Percentiles rank a stretch among this genome's conserved stretches.
These are phyloP conservation scores for Phocides pigmalion DNA, from an alignment of 1,140 invertebrate genomes.

Conservation along the genomic window DNA sequence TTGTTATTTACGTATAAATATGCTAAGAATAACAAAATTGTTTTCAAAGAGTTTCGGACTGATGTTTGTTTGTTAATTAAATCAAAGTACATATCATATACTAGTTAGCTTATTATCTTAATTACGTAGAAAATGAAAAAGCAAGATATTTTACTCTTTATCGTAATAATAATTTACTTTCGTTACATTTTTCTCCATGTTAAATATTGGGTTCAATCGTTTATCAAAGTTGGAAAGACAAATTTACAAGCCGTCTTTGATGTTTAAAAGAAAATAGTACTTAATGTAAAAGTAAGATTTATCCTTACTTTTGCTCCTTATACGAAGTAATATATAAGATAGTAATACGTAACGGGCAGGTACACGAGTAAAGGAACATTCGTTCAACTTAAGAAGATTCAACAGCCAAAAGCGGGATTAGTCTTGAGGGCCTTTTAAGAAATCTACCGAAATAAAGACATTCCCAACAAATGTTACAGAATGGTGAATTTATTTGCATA, in stretches of 20 bases:
- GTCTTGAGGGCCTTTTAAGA: constrained; percentile 72
- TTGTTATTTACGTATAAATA: constrained; percentile 14
- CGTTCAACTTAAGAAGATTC: constrained; percentile 62
- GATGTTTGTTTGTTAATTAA: neutral
- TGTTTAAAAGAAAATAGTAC: too few relatives aligned
- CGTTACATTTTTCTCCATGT: neutral
- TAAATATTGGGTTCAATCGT: too few relatives aligned
- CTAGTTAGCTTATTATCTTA: too few relatives aligned
- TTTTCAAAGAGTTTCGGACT: neutral
- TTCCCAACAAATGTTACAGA: constrained; percentile 81
- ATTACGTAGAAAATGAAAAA: too few relatives aligned
- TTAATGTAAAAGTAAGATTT: constrained; percentile 6
- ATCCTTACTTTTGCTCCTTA: constrained; percentile 43
- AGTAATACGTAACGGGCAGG: constrained; percentile 47
- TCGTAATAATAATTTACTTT: too few relatives aligned
- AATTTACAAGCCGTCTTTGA: too few relatives aligned
- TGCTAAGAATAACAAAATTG: constrained; percentile 13
- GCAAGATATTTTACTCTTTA: neutral
- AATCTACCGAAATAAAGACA: constrained; percentile 79
- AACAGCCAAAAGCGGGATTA: constrained; percentile 69
- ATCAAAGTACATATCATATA: neutral
- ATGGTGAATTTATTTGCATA: constrained; percentile 82
- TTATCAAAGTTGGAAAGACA: too few relatives aligned
- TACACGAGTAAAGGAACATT: constrained; percentile 46
- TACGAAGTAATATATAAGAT: constrained; percentile 34